These are phyloP conservation scores for Drosophila watanabei DNA, from an alignment of 1,140 invertebrate genomes.

Conservation along the genomic window DNA sequence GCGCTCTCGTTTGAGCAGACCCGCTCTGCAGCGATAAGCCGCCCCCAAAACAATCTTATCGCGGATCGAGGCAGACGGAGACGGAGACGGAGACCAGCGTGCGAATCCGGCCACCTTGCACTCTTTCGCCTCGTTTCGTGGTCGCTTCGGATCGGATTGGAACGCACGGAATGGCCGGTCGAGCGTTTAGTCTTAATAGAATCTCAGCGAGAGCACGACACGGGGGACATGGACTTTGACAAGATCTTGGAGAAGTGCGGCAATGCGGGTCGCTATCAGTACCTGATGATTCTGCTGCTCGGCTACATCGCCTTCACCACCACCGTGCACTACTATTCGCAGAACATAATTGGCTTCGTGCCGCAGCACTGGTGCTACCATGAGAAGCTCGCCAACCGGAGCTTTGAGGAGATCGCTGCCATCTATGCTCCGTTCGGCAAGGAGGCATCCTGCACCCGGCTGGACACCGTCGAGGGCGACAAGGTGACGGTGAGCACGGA, in stretches of 20 bases:
- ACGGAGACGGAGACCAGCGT: conserved; percentile 4
- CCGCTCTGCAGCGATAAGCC: conserved; percentile 49
- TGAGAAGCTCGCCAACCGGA: conserved; percentile 59
- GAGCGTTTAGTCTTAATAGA: conserved; percentile 66
- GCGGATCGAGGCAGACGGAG: conserved; percentile 3
- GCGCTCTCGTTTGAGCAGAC: conserved; percentile 44
- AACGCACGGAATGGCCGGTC: conserved; percentile 4
- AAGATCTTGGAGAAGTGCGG: conserved; percentile 87
- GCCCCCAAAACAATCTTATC: conserved; percentile 69
- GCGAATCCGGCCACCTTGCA: conserved; percentile 48
- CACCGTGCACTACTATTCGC: conserved; percentile 87
- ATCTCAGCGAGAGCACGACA: conserved; percentile 58
- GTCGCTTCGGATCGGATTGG: conserved; percentile 8
- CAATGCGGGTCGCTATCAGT: conserved; percentile 88
- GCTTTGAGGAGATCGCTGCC: conserved; percentile 61
- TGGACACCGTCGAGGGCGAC: conserved; percentile 49
- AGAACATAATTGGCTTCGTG: conserved; percentile 87
- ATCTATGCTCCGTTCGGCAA: conserved; percentile 63
- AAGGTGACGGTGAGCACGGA: conserved; percentile 57
- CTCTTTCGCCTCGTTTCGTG: conserved; percentile 20
- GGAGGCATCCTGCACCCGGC: conserved; percentile 58
- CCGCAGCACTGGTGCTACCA: conserved; percentile 86
- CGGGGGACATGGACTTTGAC: conserved; percentile 86
- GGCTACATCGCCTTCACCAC: conserved; percentile 86
- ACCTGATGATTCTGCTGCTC: conserved; percentile 87